These are phyloP conservation scores for Sesamia inferens DNA, from an alignment of 2,888 invertebrate genomes.

Conservation along the genomic window DNA sequence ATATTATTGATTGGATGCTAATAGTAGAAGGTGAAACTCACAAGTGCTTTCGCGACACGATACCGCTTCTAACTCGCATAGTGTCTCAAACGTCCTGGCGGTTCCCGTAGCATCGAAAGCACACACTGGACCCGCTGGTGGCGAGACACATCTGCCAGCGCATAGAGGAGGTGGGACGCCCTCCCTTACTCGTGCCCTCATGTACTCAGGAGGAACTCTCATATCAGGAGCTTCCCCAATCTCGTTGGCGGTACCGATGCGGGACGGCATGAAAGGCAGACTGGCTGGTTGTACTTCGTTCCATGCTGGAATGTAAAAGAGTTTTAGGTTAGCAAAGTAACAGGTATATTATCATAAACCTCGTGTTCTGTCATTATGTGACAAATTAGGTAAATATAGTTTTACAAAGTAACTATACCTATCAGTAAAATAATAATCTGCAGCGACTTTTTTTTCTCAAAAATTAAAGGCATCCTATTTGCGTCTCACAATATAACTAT, in stretches of 20 bases:
- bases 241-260: constrained; percentile 74
- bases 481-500: too few species aligned
- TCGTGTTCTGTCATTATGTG: background rate
- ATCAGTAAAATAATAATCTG: background rate
- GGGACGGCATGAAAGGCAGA: constrained; percentile 78
- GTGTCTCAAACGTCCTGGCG: constrained; percentile 89
- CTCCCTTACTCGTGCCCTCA: constrained; percentile 78
- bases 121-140: constrained; percentile 89
- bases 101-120: constrained; percentile 90
- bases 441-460: background rate
- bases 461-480: background rate
- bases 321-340: background rate
- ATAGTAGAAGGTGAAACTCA: constrained; percentile 73
- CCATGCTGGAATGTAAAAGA: constrained; percentile 76
- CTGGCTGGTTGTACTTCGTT: constrained; percentile 77
- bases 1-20: background rate
- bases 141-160: constrained; percentile 80
- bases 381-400: background rate
- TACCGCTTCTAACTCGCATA: constrained; percentile 89
- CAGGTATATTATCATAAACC: background rate
- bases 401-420: background rate
- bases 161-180: constrained; percentile 85
- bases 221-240: constrained; percentile 67
- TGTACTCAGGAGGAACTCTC: constrained; percentile 71
- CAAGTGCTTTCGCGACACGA: constrained; percentile 90